Evolutionary conservation across 2,113 vertebrate species (phyloP).

Genomic region (Terrapene triunguis): DNA sequence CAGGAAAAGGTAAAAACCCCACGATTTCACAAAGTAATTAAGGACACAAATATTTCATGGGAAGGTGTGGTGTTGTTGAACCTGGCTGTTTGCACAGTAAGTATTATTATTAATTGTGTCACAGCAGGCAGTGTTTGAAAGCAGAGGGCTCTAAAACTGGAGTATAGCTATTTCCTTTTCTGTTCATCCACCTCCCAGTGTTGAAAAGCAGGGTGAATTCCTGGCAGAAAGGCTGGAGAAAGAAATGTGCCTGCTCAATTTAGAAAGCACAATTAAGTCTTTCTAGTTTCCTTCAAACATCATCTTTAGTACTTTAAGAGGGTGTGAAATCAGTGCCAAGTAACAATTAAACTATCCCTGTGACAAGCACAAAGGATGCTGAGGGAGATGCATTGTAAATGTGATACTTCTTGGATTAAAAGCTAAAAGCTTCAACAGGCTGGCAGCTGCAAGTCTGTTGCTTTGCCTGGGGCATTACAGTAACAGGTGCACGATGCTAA

Average conservation of each 20-base stretch:
- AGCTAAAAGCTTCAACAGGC: conserved; percentile 33
- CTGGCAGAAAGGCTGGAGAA: conserved; percentile 67
- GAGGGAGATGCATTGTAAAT: conserved; percentile 75
- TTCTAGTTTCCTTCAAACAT: conserved; percentile 68
- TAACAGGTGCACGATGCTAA: conserved; percentile 80
- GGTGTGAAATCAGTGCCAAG: conserved; percentile 86
- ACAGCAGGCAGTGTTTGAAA: conserved; percentile 64
- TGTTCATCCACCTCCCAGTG: conserved; percentile 8
- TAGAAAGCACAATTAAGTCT: conserved; percentile 76
- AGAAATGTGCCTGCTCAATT: conserved; percentile 72
- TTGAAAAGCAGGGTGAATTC: conserved; percentile 70
- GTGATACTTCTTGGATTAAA: conserved; percentile 68
- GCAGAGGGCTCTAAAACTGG: conserved; percentile 48
- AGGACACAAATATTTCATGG: accelerated
- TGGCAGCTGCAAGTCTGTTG: conserved; percentile 70
- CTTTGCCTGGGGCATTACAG: not conserved
- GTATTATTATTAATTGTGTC: conserved; percentile 63
- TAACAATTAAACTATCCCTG: conserved; percentile 67
- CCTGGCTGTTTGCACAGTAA: not conserved
- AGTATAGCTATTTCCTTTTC: conserved; percentile 57
- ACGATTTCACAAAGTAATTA: not conserved
- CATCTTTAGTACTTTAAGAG: conserved; percentile 72
- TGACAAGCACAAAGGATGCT: conserved; percentile 78
- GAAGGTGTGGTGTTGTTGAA: not conserved
- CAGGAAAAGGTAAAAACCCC: not conserved